phyloP scores from a whole-genome alignment of 1,140 invertebrate genomes.

The Augochlora pura region DNA sequence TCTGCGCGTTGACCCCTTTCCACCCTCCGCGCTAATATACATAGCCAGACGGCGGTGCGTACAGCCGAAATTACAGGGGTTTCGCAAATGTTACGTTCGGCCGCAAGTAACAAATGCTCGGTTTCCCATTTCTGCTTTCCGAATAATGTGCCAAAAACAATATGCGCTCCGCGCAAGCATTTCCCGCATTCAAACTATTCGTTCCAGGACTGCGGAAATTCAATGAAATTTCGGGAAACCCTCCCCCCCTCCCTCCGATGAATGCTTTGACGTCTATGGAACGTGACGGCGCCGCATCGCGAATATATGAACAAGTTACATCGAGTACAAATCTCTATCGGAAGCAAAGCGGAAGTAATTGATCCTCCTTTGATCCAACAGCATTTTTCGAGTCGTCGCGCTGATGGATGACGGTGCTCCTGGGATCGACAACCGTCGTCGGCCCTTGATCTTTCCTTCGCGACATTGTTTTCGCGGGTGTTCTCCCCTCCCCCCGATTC shows the following conservation, averaged over 20 bases:
- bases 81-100: conserved; percentile 41
- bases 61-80: conserved; percentile 45
- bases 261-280: background rate
- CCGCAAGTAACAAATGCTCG: conserved; percentile 35
- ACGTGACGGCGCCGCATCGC: background rate
- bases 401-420: conserved; percentile 6
- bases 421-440: conserved; percentile 20
- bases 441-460: conserved; percentile 10
- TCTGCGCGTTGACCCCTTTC: conserved; percentile 25
- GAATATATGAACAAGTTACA: background rate
- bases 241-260: no score
- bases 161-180: background rate
- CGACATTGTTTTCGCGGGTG: background rate
- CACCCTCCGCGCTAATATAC: conserved; percentile 52
- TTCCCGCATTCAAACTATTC: background rate
- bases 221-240: background rate
- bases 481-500: background rate
- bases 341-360: conserved; percentile 1
- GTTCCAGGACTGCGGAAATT: conserved; percentile 14
- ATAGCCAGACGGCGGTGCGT: conserved; percentile 18
- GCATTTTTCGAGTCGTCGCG: background rate
- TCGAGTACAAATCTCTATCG: conserved; percentile 10
- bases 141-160: conserved; percentile 6
- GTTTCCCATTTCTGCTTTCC: conserved; percentile 4
- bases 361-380: background rate